Conservation (phyloP, 2,888 invertebrate species). For the Ptychoptera contaminata region DNA sequence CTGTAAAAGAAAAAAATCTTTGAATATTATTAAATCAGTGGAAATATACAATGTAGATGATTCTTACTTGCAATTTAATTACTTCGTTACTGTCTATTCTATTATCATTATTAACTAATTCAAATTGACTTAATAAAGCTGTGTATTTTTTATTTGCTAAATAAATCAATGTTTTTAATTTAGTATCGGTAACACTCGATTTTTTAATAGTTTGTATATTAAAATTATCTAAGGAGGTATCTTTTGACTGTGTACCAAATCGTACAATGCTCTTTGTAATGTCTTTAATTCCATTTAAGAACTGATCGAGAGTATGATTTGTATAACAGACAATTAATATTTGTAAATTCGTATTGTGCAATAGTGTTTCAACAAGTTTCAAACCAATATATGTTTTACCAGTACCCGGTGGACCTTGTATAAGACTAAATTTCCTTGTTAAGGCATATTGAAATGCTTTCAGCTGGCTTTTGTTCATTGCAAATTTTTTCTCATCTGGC, state of each 20-base stretch:
- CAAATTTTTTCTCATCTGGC: slow-evolving; percentile 32
- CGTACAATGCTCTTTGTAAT: slow-evolving; percentile 45
- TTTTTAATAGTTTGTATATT: slow-evolving; percentile 24
- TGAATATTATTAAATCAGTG: too few relatives aligned
- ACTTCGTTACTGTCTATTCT: slow-evolving; percentile 11
- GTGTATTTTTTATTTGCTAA: slow-evolving; percentile 19
- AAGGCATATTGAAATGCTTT: slow-evolving; percentile 51
- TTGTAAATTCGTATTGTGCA: slow-evolving; percentile 41
- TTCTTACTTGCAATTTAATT: slow-evolving; percentile 4
- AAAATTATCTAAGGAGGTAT: slow-evolving; percentile 35
- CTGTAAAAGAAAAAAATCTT: not conserved
- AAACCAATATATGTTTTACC: slow-evolving; percentile 72
- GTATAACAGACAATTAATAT: slow-evolving; percentile 69
- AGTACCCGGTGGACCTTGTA: slow-evolving; percentile 81
- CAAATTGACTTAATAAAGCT: slow-evolving; percentile 13
- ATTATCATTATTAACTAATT: slow-evolving; percentile 8
- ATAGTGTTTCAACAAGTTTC: slow-evolving; percentile 50
- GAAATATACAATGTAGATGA: not conserved
- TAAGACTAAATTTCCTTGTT: slow-evolving; percentile 54
- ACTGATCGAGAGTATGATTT: slow-evolving; percentile 78
- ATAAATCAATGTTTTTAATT: slow-evolving; percentile 20
- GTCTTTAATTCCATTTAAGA: slow-evolving; percentile 50
- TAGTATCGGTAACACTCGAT: slow-evolving; percentile 11
- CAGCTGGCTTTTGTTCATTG: slow-evolving; percentile 49
- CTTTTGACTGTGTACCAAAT: slow-evolving; percentile 53